Evolutionary conservation across 2,888 invertebrate species (phyloP).

Genomic region (Melieria omissa): DNA sequence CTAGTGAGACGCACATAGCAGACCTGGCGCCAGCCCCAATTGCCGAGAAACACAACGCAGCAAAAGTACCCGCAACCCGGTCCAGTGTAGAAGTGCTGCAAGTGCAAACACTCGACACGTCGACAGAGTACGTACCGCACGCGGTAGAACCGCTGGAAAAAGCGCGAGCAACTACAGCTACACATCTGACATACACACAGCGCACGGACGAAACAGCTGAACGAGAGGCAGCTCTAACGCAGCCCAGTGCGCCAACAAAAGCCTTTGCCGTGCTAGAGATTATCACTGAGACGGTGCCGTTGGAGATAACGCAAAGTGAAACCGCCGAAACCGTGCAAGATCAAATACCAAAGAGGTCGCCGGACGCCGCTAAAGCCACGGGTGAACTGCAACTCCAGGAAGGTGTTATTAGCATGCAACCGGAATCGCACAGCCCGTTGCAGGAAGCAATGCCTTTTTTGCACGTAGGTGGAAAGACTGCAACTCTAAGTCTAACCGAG

Average conservation of each 20-base stretch:
- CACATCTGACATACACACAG: conserved; percentile 71
- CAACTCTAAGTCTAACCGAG: conserved; percentile 72
- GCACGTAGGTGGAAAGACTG: conserved; percentile 68
- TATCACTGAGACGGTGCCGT: conserved; percentile 63
- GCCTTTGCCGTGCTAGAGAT: conserved; percentile 56
- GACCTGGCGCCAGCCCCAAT: conserved; percentile 35
- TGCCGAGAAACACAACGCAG: conserved; percentile 75
- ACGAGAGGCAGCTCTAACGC: conserved; percentile 67
- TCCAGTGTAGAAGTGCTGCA: conserved; percentile 47
- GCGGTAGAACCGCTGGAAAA: conserved; percentile 64
- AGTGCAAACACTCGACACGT: conserved; percentile 47
- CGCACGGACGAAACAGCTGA: conserved; percentile 72
- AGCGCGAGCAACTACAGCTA: conserved; percentile 69
- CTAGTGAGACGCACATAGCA: conserved; percentile 71
- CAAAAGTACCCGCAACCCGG: conserved; percentile 73
- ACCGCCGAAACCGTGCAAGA: conserved; percentile 46
- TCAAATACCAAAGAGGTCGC: conserved; percentile 31
- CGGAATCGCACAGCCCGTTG: conserved; percentile 76
- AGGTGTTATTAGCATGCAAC: conserved; percentile 72
- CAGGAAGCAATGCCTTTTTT: conserved; percentile 67
- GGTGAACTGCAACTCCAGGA: conserved; percentile 68
- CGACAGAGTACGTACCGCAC: conserved; percentile 22
- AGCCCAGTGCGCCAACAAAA: conserved; percentile 64
- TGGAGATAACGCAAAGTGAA: conserved; percentile 50
- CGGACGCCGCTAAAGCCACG: conserved; percentile 53